Percentiles rank a stretch among this genome's conserved stretches.
Conservation (phyloP, 2,888 invertebrate species). For the Oscheius sp. region DNA sequence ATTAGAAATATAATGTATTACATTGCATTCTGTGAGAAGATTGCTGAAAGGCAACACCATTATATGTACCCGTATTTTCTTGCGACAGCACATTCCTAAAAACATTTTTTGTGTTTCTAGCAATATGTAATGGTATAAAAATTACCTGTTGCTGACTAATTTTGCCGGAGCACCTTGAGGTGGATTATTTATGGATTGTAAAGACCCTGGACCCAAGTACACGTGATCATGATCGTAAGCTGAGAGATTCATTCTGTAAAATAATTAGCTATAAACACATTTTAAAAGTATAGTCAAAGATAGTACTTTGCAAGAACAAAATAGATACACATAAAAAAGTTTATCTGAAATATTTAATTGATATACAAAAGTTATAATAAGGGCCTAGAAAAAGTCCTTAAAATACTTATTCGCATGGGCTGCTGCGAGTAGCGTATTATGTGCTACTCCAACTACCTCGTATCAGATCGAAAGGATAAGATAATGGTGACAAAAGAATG, state of each 20-base stretch:
- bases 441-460: constrained; percentile 11
- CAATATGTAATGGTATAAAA: not conserved
- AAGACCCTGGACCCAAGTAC: constrained; percentile 17
- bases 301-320: not conserved
- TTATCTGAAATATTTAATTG: not conserved
- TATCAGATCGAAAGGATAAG: constrained; percentile 8
- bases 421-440: not conserved
- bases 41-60: constrained; percentile 16
- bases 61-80: constrained; percentile 11
- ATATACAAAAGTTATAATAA: not conserved
- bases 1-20: not conserved
- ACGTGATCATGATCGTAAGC: constrained; percentile 22
- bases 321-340: not conserved
- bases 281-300: constrained; percentile 1
- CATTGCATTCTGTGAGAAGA: constrained; percentile 1
- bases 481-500: not conserved
- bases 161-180: constrained; percentile 2
- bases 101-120: not conserved
- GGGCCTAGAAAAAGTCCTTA: not conserved
- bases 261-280: not conserved
- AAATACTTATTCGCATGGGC: not conserved
- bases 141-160: not conserved
- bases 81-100: constrained; percentile 7
- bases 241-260: constrained; percentile 19
- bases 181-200: not conserved